Evolutionary conservation across 2,797 vertebrate species (phyloP), one percentile per base, ranked within the genome.

Genomic region (Huso huso): DNA sequence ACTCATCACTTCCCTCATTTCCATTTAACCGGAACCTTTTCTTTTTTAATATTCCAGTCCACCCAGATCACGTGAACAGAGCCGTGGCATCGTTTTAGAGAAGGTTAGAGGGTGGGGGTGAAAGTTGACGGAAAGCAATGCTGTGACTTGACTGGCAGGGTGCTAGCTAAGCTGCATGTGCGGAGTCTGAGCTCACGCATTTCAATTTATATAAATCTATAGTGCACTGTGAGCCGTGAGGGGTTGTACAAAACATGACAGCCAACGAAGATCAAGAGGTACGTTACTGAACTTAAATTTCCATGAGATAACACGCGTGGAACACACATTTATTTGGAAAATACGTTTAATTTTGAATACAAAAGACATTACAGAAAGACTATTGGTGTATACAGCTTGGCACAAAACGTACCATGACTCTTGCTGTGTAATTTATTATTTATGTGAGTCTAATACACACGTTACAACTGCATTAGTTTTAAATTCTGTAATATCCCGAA

Each of bases 211-310:
- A 37, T 6, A 62, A 4, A 15, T 49, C 49, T 58, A 37, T 58
- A 37, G 58, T 64, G 61, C 49, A 51, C 8, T 6, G 61, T 23
- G 7, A 7, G 7, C 2, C 9, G 55, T 52, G 23, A 67, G 49
- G 18, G 48, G 13, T 64, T 48, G 51, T 61, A 62, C 13, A 72
- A 73, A 72, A 63, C 74, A 97, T 97, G 96, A 88, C 93, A 68
- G 88, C 94, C 51, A 97, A 96, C 79, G 96, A 98, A 80, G 96
- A 97, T 77, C 96, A 97, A 73, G 95, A 97, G 95, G 95, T 95
- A 87, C 78, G 79, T 5, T 6, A 7, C 49, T 66, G 65, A 48
- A 51, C 8, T 13, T 15, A 3, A 10, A 13, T 62, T 71, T 64
- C 50, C 10, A 66, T 12, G 52, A 12, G 58, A 48, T 62, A 63